phyloP scores from a whole-genome alignment of 2,797 vertebrate species.

The Paguma larvata region DNA sequence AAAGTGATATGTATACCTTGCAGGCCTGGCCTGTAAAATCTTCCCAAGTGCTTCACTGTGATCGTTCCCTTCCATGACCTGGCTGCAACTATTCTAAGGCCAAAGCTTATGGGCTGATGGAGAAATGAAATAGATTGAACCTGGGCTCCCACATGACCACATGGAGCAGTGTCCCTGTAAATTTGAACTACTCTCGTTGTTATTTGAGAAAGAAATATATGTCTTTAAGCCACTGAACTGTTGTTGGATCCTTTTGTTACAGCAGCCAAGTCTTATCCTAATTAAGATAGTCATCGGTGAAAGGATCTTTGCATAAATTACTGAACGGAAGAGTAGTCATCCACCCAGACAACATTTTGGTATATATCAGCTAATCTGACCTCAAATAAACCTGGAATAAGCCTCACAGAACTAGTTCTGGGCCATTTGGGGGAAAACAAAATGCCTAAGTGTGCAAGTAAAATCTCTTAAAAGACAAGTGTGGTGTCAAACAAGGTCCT shows the following conservation, averaged over 20 bases:
- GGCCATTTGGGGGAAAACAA: neutral
- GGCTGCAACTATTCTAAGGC: neutral
- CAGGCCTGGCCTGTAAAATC: neutral
- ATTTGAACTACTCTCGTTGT: neutral
- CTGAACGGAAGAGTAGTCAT: neutral
- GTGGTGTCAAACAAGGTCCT: neutral
- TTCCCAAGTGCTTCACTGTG: neutral
- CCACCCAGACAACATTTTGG: neutral
- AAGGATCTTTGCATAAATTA: neutral
- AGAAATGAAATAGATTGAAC: neutral
- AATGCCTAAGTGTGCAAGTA: neutral
- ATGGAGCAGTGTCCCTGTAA: neutral
- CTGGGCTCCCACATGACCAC: neutral
- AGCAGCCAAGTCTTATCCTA: neutral
- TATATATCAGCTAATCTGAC: neutral
- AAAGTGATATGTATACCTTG: neutral
- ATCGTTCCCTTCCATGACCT: neutral
- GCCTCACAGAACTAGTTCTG: neutral
- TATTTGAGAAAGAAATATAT: neutral
- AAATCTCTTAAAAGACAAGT: neutral
- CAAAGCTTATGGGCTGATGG: neutral
- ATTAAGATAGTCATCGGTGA: neutral
- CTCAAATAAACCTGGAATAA: neutral
- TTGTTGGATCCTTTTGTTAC: neutral
- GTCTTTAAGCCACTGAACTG: constrained; percentile 12